These are phyloP conservation scores for Sebastes oblongus DNA, from an alignment of 2,797 vertebrate genomes.

Conservation along the genomic window DNA sequence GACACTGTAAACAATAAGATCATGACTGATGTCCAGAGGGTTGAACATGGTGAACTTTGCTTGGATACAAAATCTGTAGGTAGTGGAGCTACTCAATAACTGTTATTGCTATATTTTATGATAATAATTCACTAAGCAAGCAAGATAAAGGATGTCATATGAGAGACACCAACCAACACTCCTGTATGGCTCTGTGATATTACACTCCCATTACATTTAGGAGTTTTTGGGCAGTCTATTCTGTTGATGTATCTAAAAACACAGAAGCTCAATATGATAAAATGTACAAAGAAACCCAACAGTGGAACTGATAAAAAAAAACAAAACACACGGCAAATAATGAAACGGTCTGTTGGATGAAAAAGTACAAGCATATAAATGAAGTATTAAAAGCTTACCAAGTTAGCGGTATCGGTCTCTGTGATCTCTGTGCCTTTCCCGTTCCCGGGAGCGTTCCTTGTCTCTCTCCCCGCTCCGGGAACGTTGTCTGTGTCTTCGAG, in stretches of 20 bases:
- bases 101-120: background rate
- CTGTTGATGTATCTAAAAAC: background rate
- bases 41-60: background rate
- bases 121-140: background rate
- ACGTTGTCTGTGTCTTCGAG: constrained; percentile 71
- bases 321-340: background rate
- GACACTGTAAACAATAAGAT: background rate
- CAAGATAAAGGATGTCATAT: background rate
- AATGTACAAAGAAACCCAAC: background rate
- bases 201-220: too few species aligned
- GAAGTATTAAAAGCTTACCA: constrained; percentile 34
- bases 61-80: background rate
- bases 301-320: background rate
- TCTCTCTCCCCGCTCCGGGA: constrained; percentile 83
- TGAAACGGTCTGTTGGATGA: background rate
- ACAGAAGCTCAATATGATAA: background rate
- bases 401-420: constrained; percentile 85
- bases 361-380: background rate
- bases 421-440: constrained; percentile 83
- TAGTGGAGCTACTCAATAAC: background rate
- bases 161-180: background rate
- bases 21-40: background rate
- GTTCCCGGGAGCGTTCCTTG: constrained; percentile 84
- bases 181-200: too few species aligned
- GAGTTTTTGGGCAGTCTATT: background rate